Evolutionary conservation across 1,140 invertebrate species (phyloP), one percentile per base, ranked within the genome.

Genomic region (Geopemphigus sp.): DNA sequence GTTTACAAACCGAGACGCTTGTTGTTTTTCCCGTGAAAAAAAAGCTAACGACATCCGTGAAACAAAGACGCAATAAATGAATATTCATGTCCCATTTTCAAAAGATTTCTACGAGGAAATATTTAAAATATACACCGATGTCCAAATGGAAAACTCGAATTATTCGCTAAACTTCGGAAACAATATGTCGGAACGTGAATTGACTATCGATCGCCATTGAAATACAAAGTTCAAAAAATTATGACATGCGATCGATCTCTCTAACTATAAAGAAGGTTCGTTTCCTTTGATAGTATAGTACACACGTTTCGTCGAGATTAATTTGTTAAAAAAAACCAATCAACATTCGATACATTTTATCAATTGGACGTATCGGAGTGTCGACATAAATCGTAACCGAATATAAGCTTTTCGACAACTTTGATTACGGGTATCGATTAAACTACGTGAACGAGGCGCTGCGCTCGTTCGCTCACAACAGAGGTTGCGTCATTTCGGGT

Each of bases 71-170:
- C 17, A 29, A 39, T 8, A 39, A 39, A 72, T 54, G 24, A 72
- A 72, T 54, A 72, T 72, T 72, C 66, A 72, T 54, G 50, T 54
- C 11, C 54, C 11, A 29, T 72, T 54, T 72, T 8, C 3, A 39
- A 72, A 72, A 54, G 50, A 22, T 54, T 72, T n/a, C n/a, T n/a
- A 5, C 2, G n/a, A 54, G 26, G 17, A 29, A 72, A 54, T 54
- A 54, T 72, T 72, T 53, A 29, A 72, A 72, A 66, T n/a, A 17
- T 32, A 19, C 39, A 12, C 47, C 12, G 24, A 70, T 26, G 22
- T 12, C 4, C 14, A 26, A 53, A 24, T 12, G 47, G 17, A 45
- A 1, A 50, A 50, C 24, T 70, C 2, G 15, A 26, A 47, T 39
- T 47, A 17, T 47, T 66, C 19, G 12, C 17, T 3, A 8, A 39